Percentiles rank a stretch among this genome's conserved stretches.
These are phyloP conservation scores for Heliconius sara DNA, from an alignment of 2,888 invertebrate genomes.

Conservation along the genomic window DNA sequence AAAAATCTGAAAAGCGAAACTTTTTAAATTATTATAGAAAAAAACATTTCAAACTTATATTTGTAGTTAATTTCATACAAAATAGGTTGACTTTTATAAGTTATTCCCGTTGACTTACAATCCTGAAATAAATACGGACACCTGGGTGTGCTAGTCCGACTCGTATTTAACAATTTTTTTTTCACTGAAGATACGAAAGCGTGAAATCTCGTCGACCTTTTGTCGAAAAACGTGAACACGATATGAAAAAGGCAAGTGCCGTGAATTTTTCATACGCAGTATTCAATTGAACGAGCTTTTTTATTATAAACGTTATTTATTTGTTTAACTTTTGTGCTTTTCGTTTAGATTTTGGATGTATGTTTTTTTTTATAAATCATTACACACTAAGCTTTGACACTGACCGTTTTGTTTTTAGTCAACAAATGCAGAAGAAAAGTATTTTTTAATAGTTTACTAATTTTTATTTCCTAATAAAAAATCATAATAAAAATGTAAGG, in stretches of 20 bases:
- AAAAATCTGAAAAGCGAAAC: too few species aligned
- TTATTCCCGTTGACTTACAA: too few species aligned
- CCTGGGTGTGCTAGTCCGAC: too few species aligned
- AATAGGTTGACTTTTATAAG: too few species aligned
- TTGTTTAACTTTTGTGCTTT: background rate
- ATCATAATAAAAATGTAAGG: too few species aligned
- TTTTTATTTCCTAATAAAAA: too few species aligned
- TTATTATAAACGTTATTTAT: slow-evolving; percentile 18
- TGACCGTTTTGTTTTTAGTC: background rate
- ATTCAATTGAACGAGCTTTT: slow-evolving; percentile 14
- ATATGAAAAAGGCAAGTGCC: slow-evolving; percentile 15
- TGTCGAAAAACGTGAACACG: slow-evolving; percentile 13
- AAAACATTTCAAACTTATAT: too few species aligned
- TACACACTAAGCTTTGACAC: background rate
- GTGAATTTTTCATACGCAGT: slow-evolving; percentile 21
- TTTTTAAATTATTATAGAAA: too few species aligned
- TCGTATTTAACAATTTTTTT: background rate
- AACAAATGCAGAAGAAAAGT: too few species aligned
- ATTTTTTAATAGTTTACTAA: too few species aligned
- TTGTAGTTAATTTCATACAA: too few species aligned
- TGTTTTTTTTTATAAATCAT: background rate
- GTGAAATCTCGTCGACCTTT: slow-evolving; percentile 21
- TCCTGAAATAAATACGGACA: too few species aligned
- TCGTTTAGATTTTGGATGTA: background rate
- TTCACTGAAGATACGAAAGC: background rate